Conservation (phyloP, 1,140 invertebrate species). For the Ips typographus region DNA sequence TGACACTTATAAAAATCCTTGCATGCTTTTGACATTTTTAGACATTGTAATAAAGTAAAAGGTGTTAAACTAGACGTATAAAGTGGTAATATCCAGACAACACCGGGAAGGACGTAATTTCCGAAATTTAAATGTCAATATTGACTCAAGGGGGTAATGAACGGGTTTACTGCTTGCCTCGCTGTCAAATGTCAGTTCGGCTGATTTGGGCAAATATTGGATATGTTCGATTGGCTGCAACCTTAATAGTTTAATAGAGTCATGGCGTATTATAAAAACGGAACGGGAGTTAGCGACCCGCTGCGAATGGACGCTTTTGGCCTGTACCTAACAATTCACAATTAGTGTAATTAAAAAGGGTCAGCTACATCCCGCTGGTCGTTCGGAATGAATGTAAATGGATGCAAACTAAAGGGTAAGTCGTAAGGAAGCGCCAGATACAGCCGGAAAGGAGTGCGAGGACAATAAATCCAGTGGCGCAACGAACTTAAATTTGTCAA, state of each 20-base stretch:
- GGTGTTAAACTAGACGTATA: conserved; percentile 18
- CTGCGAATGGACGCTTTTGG: neutral
- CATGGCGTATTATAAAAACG: neutral
- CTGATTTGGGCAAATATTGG: conserved; percentile 19
- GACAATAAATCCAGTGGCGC: conserved; percentile 10
- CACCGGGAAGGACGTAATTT: conserved; percentile 18
- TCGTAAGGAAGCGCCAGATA: conserved; percentile 26
- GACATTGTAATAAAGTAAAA: conserved; percentile 2
- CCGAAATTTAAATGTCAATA: conserved; percentile 27
- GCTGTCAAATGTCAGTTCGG: conserved; percentile 25
- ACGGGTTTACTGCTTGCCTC: conserved; percentile 21
- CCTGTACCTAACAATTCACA: conserved; percentile 30
- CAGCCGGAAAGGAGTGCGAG: conserved; percentile 24
- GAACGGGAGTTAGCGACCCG: neutral
- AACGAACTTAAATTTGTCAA: neutral
- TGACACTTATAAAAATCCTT: too few species aligned
- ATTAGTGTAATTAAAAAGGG: conserved; percentile 38
- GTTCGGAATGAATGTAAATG: conserved; percentile 37
- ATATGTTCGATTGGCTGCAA: neutral
- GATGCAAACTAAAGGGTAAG: conserved; percentile 36
- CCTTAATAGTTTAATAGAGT: conserved; percentile 1
- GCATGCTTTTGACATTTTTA: too few species aligned
- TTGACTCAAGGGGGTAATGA: conserved; percentile 28
- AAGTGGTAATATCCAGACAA: neutral
- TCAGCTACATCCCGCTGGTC: conserved; percentile 33